Percentiles rank a stretch among this genome's conserved stretches.
Conservation (phyloP, 1,140 invertebrate genomes). For the Nomia melanderi region DNA sequence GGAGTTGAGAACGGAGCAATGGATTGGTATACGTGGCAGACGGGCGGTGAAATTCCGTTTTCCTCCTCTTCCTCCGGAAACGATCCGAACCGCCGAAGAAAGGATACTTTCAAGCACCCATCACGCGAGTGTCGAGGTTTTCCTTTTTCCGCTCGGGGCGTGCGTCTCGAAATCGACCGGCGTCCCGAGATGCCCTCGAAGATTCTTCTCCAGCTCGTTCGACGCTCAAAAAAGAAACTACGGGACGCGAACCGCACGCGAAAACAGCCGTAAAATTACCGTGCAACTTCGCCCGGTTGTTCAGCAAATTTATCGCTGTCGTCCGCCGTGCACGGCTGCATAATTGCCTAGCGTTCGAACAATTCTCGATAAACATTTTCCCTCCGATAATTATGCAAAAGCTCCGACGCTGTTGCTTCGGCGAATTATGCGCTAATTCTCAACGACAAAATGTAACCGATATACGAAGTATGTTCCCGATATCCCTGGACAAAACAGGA, state of each 20-base stretch:
- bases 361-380: too few relatives aligned
- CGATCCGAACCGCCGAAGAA: background rate
- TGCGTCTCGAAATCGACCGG: background rate
- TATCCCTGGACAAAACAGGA: too few relatives aligned
- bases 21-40: background rate
- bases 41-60: conserved; percentile 2
- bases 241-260: conserved; percentile 38
- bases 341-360: conserved; percentile 35
- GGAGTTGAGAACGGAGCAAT: background rate
- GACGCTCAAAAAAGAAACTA: conserved; percentile 1
- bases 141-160: background rate
- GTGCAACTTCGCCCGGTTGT: conserved; percentile 51
- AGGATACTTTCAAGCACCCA: background rate
- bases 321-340: conserved; percentile 69
- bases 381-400: too few relatives aligned
- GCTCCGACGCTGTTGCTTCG: too few relatives aligned
- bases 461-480: too few relatives aligned
- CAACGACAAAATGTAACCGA: too few relatives aligned
- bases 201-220: conserved; percentile 1
- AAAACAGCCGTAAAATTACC: conserved; percentile 71
- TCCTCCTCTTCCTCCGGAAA: background rate
- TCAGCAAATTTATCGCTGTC: conserved; percentile 70
- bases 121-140: background rate
- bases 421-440: too few relatives aligned
- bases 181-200: background rate